Evolutionary conservation across 37 sponge, comb jelly and placozoan genomes (phyloP).

Genomic region (Spongilla lacustris): DNA sequence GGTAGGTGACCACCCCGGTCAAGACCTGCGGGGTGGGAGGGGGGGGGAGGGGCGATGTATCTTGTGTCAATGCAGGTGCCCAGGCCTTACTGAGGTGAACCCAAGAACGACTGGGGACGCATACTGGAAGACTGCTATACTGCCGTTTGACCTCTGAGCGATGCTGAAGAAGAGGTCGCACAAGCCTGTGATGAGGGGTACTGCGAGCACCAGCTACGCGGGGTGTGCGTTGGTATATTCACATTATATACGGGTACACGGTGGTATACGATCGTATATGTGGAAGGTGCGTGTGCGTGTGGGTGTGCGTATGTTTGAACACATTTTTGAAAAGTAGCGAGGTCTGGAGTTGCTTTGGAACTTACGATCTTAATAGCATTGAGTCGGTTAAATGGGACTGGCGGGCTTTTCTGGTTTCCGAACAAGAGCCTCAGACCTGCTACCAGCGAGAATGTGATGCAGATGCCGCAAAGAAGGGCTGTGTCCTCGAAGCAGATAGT

Average conservation of each 20-base stretch:
- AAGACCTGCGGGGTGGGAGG: constrained; percentile 26
- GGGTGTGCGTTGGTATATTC: neutral
- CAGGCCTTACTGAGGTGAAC: constrained; percentile 4
- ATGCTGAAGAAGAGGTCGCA: constrained; percentile 61
- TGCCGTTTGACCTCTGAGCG: neutral
- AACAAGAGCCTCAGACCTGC: constrained; percentile 37
- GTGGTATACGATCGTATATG: too few species aligned
- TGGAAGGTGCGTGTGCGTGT: constrained; percentile 4
- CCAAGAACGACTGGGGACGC: constrained; percentile 59
- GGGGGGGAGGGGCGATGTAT: neutral
- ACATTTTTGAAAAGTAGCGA: neutral
- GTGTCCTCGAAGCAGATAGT: constrained; percentile 91
- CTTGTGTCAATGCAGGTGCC: neutral
- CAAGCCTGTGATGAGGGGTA: constrained; percentile 40
- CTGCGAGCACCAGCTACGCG: constrained; percentile 35
- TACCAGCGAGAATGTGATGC: constrained; percentile 52
- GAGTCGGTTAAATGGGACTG: constrained; percentile 44
- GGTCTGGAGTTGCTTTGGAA: neutral
- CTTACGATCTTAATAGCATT: constrained; percentile 68
- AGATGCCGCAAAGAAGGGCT: constrained; percentile 65
- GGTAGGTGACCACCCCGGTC: constrained; percentile 33
- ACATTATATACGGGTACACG: neutral
- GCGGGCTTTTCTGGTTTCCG: neutral
- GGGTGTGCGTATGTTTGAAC: neutral
- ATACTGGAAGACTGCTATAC: constrained; percentile 48